Evolutionary conservation across 2,113 vertebrate species (phyloP).

Genomic region (Callorhinus ursinus): DNA sequence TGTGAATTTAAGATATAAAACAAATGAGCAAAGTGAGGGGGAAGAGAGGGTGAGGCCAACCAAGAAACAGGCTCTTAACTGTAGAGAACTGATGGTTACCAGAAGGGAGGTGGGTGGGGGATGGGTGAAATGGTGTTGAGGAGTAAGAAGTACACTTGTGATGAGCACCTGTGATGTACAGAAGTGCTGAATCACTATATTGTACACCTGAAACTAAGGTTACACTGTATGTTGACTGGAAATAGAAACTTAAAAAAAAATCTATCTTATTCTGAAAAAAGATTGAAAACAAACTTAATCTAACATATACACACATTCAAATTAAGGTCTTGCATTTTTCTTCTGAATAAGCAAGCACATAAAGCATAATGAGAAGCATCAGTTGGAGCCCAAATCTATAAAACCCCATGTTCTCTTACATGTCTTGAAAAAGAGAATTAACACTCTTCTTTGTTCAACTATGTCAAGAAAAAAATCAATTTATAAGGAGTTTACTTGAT

Average conservation of each 20-base stretch:
- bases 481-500: conserved; percentile 39
- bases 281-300: not conserved
- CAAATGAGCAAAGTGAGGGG: not conserved
- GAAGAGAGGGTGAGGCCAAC: not conserved
- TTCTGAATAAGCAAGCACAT: not conserved
- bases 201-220: not conserved
- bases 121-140: not conserved
- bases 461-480: conserved; percentile 26
- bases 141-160: not conserved
- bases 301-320: not conserved
- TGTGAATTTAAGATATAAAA: not conserved
- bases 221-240: not conserved
- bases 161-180: not conserved
- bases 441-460: not conserved
- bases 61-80: not conserved
- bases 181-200: not conserved
- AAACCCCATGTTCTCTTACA: not conserved
- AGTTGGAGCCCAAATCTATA: conserved; percentile 1
- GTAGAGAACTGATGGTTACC: not conserved
- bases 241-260: not conserved
- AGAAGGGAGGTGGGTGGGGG: not conserved
- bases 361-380: conserved; percentile 13
- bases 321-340: conserved; percentile 41
- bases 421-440: not conserved
- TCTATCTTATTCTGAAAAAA: not conserved